Base-by-base conservation (phyloP, 1,140 invertebrate genomes). In the Bombus polaris region DNA sequence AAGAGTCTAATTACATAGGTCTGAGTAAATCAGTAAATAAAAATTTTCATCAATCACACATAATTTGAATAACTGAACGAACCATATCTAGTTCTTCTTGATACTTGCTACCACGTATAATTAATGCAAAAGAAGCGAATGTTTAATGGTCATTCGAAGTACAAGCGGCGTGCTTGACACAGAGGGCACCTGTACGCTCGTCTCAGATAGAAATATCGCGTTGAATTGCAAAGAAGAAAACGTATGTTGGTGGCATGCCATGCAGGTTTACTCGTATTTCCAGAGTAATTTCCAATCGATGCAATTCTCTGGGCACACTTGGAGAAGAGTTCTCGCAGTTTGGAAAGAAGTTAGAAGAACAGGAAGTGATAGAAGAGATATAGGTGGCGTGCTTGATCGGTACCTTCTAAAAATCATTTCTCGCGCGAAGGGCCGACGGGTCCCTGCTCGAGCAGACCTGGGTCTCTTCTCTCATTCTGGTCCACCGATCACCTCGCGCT, bases 341-440 rank as follows among this genome's bases (percentile, higher is more conserved):
- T n/a, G 28, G n/a, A 12, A 70, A 59, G 5, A 25, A 5, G 37
- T 81, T 3, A 32, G 32, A 9, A n/a, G 70, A 47, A 86, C 28
- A 73, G 12, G 9, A 80, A 35, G 47, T 53, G 3, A 15, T 66
- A 66, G 39, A 59, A 6, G 13, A 71, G 25, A 59, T 1, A 39
- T 8, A 37, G 18, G 5, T 1, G 25, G 25, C 6, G 25, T 28
- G 53, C 0, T 47, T 18, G 35, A 66, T 42, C 8, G 77, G 85
- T 93, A 95, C 94, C 94, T 94, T 95, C 94, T 95, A 95, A 95
- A 94, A 94, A 95, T 93, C 94, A 95, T 95, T 90, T 94, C 92
- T 94, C 88, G 88, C 89, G 87, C 87, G 86, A 89, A 88, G 91
- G 92, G 91, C 92, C 92, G 81, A 77, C 87, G 81, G 90, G 89